Base-by-base conservation (phyloP, 2,888 invertebrate genomes). In the Sesamia inferens region DNA sequence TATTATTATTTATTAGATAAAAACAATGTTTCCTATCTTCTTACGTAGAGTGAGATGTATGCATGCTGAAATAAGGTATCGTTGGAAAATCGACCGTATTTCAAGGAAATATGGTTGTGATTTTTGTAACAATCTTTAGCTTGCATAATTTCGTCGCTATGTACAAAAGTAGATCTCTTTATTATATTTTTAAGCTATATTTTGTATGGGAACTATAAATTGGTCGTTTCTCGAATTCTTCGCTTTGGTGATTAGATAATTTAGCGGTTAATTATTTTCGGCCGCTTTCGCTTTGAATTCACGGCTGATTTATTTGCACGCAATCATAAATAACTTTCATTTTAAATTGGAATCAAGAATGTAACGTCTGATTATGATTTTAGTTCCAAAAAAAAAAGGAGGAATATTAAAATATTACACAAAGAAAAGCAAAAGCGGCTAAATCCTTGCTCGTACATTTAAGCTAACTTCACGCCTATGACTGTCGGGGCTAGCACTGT, bases 401-500 rank as follows among this genome's bases (percentile, higher is more conserved):
- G 31, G 14, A 42, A 7, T n/a, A 2, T 47, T 42, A 24, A 7
- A 24, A 44, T 63, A 51, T 55, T 31, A 14, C 7, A 54, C 48
- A 14, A 16, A 47, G 0, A 14, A 3, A 68, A 68, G 79, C 74
- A 42, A 69, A 74, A 76, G 74, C 73, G 76, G 54, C 54, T 73
- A 42, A 66, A n/a, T 80, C 22, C 58, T 63, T 68, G 44, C 72
- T 82, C 24, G 19, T 79, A 77, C 74, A 61, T 44, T 77, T 72
- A 82, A 78, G 83, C 81, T 85, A 81, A 79, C 74, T 71, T 69
- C 64, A 77, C 72, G 62, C 65, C 65, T 68, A 68, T 69, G 70
- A 55, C 65, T 65, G 42, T 74, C 78, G 79, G 65, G 78, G 78
- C 78, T 78, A 81, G 89, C 91, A 91, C 89, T 86, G 85, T 88